These are phyloP conservation scores for Ochotona princeps DNA, from an alignment of 2,113 vertebrate genomes.

Conservation along the genomic window DNA sequence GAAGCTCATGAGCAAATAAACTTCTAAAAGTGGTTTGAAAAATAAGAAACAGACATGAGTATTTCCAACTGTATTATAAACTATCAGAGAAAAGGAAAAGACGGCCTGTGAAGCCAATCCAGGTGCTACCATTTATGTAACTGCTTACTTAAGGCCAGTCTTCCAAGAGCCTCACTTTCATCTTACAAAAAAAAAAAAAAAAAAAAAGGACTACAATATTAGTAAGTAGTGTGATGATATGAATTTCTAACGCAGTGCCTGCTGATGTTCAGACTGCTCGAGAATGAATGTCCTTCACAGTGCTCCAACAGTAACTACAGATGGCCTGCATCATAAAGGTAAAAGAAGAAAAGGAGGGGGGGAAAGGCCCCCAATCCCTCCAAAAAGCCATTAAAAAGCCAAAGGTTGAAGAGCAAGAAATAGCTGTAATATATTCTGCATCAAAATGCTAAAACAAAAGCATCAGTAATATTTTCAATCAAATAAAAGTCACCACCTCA, in stretches of 20 bases:
- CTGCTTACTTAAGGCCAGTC: neutral
- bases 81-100: neutral
- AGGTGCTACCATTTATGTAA: neutral
- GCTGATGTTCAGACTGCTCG: neutral
- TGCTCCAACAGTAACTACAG: neutral
- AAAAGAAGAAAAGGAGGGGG: neutral
- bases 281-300: neutral
- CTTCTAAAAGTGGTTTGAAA: neutral
- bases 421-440: neutral
- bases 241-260: neutral
- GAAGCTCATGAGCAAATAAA: neutral
- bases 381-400: neutral
- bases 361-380: neutral
- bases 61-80: neutral
- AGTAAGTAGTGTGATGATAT: neutral
- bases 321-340: neutral
- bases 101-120: neutral
- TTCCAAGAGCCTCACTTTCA: neutral
- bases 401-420: neutral
- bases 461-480: constrained; percentile 12
- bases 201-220: neutral
- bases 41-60: neutral
- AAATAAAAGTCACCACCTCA: neutral
- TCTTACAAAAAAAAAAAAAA: neutral
- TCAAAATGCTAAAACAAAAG: neutral